phyloP scores from a whole-genome alignment of 2,888 invertebrate species.

The Apamea epomidion region DNA sequence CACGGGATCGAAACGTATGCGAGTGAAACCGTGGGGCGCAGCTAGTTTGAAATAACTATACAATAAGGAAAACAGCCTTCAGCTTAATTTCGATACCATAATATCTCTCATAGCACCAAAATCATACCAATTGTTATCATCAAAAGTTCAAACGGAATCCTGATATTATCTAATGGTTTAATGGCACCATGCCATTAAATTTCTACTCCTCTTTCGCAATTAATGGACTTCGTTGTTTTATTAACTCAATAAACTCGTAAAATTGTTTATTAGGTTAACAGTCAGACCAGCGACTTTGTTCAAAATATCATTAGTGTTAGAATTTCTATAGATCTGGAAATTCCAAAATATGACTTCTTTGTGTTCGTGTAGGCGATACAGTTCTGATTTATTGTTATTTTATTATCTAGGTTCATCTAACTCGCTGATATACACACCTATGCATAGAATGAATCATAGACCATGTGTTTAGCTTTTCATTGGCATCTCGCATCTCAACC shows the following conservation, averaged over 20 bases:
- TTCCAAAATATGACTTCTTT: background rate
- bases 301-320: background rate
- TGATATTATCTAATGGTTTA: background rate
- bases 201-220: constrained; percentile 40
- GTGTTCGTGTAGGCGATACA: constrained; percentile 41
- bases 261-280: constrained; percentile 20
- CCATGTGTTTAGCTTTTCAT: background rate
- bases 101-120: background rate
- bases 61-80: background rate
- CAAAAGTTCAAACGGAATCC: background rate
- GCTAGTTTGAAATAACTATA: too few species aligned
- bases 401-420: constrained; percentile 44
- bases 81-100: background rate
- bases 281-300: constrained; percentile 1
- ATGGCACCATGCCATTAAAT: background rate
- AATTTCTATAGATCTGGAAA: constrained; percentile 20
- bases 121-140: background rate
- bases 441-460: background rate
- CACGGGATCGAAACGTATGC: too few species aligned
- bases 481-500: too few species aligned
- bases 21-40: too few species aligned
- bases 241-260: constrained; percentile 42
- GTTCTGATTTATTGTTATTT: constrained; percentile 19
- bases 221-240: constrained; percentile 45
- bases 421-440: background rate